Evolutionary conservation across 1,140 invertebrate genomes (phyloP), one percentile per base, ranked within the genome.

Genomic region (Sycophaga agraensis): DNA sequence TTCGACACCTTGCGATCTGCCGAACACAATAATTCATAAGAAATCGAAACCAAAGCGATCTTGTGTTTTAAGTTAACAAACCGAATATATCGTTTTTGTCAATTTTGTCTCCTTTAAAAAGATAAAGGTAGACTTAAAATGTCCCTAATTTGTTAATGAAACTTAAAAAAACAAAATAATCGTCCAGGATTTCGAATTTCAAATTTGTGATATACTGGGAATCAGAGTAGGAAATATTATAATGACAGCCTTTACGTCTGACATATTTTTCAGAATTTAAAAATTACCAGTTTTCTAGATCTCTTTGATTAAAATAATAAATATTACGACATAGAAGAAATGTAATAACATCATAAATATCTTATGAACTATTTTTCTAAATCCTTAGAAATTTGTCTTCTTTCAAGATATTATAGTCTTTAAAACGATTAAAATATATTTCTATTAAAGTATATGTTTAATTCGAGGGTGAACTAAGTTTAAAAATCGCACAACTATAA

Each of bases 11-110:
- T 75, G 72, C 68, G 73, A 69, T 37, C 73, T 55, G 17, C 66
- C 63, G 70, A 75, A 59, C 68, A 68, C 59, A 68, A 59, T 78
- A 66, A 62, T 69, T 17, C 73, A 77, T 63, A 78, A 77, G 74
- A 78, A 78, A 67, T 73, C 70, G 63, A 78, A 78, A 65, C 71
- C 74, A 66, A 78, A 78, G 68, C 71, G 73, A 51, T 78, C 75
- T 68, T 78, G 76, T 67, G 71, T 77, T 57, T 71, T 78, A 55
- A 78, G 76, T 76, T 78, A 78, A 78, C 73, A 67, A 51, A 54
- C 54, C 39, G 57, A 51, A 42, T 21, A 48, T 24, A 28, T 31
- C 16, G 16, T 45, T 31, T 31, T 37, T 60, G 46, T 14, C 43
- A 35, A 51, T 59, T 31, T 3, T 11, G 43, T 40, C 42, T 61